phyloP scores from a whole-genome alignment of 2,888 invertebrate species.

The Coelopa pilipes region DNA sequence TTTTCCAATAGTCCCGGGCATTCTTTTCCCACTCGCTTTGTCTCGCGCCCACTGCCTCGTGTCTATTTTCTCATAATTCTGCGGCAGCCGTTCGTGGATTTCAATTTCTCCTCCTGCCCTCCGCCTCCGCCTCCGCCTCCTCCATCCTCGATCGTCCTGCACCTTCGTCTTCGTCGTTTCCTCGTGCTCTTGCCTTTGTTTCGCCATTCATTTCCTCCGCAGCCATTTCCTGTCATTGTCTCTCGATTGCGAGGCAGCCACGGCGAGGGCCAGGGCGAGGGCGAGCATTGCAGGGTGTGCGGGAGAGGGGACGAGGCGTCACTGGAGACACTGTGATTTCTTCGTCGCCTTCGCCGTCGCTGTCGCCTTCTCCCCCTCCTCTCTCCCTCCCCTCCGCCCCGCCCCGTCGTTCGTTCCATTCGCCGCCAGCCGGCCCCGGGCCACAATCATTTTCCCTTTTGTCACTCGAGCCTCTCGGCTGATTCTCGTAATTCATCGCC shows the following conservation, averaged over 20 bases:
- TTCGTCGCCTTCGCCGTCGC: neutral
- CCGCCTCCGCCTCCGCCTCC: neutral
- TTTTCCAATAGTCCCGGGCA: too few relatives aligned
- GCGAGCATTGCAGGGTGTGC: neutral
- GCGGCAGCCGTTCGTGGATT: neutral
- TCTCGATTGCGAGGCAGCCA: neutral
- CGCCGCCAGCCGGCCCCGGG: neutral
- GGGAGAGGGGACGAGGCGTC: neutral
- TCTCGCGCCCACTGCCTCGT: neutral
- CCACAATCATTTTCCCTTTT: constrained; percentile 24
- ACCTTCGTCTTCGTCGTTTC: neutral
- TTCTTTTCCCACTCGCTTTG: neutral
- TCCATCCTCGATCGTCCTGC: neutral
- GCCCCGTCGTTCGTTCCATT: neutral
- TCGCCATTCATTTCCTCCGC: neutral
- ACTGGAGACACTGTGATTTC: constrained; percentile 6
- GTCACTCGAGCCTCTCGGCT: constrained; percentile 8
- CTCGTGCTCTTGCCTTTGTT: constrained; percentile 6
- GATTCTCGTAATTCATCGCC: constrained; percentile 22
- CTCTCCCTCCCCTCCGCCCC: neutral
- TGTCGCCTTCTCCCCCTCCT: neutral
- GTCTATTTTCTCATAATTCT: constrained; percentile 14
- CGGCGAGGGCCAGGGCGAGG: neutral
- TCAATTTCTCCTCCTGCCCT: neutral
- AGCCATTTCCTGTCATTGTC: constrained; percentile 18